Conservation (phyloP, 1,140 invertebrate species). For the Macrobrachium rosenbergii region DNA sequence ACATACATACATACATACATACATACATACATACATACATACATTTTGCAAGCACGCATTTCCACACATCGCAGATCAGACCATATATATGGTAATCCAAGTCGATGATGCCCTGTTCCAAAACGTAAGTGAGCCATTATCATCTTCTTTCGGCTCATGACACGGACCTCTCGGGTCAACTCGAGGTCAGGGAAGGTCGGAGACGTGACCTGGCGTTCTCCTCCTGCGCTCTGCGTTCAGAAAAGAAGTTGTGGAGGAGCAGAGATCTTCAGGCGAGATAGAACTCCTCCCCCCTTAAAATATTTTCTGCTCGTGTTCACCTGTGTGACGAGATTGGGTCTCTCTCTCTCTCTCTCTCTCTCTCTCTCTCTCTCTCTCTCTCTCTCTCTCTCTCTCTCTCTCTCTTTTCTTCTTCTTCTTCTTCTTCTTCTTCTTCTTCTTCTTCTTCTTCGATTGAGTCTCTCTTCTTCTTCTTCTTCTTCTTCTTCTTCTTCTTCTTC, state of each 20-base stretch:
- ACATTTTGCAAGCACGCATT: no score
- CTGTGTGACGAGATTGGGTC: not conserved
- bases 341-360: not conserved
- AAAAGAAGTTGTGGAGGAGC: no score
- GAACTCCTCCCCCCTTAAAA: not conserved
- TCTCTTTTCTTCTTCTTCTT: not conserved
- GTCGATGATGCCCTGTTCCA: no score
- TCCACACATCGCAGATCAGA: no score
- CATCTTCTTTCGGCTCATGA: no score
- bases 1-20: conserved; percentile 22
- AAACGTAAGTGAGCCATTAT: no score
- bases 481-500: not conserved
- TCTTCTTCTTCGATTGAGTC: not conserved
- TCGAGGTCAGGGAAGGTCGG: no score
- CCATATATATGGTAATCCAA: no score
- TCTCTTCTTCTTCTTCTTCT: not conserved
- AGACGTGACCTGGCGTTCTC: no score
- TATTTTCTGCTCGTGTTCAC: not conserved
- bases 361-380: not conserved
- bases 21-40: conserved; percentile 13
- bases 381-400: not conserved
- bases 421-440: not conserved
- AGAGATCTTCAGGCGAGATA: no score
- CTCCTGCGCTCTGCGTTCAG: no score
- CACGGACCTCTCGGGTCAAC: no score